phyloP scores from a whole-genome alignment of 1,140 invertebrate genomes.

The Drosophila saltans region DNA sequence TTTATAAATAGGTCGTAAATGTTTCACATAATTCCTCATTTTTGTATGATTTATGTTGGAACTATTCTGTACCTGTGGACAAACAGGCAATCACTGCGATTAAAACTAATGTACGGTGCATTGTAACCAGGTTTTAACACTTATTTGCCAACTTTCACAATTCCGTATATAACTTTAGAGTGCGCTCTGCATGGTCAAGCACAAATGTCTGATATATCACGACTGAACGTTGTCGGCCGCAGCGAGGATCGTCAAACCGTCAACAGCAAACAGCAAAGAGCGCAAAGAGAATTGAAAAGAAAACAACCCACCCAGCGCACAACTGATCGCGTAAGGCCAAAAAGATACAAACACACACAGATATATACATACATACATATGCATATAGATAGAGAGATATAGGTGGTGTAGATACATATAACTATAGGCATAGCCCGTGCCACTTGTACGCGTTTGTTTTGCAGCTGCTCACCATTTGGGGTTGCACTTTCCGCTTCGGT shows the following conservation, averaged over 20 bases:
- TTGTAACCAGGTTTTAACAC: conserved; percentile 48
- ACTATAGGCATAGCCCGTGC: conserved; percentile 36
- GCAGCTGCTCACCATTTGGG: conserved; percentile 60
- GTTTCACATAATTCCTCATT: conserved; percentile 20
- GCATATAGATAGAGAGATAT: background rate
- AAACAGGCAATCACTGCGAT: conserved; percentile 42
- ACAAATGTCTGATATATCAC: conserved; percentile 59
- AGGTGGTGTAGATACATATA: conserved; percentile 2
- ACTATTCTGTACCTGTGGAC: conserved; percentile 33
- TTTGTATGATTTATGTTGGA: background rate
- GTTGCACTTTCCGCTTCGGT: conserved; percentile 69
- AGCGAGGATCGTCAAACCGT: conserved; percentile 37
- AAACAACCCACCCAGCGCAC: conserved; percentile 58
- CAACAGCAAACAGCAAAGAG: conserved; percentile 31
- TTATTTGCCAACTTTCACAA: conserved; percentile 53
- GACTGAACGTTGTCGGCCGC: conserved; percentile 52
- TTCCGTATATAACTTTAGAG: conserved; percentile 41
- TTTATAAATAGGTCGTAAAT: conserved; percentile 65
- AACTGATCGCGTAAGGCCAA: conserved; percentile 38
- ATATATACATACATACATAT: too few relatives aligned
- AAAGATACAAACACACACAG: conserved; percentile 14
- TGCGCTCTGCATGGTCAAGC: conserved; percentile 63
- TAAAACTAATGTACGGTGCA: conserved; percentile 46
- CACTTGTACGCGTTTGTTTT: conserved; percentile 43
- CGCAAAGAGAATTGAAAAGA: conserved; percentile 33